phyloP scores from a whole-genome alignment of 2,797 vertebrate species.

The Petrocephalus sullivani region DNA sequence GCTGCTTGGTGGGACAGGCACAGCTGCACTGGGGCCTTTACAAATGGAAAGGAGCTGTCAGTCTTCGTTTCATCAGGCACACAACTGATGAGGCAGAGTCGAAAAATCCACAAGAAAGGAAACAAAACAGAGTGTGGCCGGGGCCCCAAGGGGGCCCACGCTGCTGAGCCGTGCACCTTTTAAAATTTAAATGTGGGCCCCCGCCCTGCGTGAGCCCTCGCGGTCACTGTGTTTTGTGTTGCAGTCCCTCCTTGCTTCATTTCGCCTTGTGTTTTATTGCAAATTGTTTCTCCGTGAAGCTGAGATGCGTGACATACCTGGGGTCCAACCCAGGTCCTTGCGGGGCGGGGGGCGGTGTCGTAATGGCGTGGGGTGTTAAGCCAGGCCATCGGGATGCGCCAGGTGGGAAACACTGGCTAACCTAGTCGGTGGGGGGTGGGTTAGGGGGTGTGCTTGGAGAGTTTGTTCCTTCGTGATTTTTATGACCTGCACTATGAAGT shows the following conservation, averaged over 20 bases:
- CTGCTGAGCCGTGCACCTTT: slow-evolving; percentile 45
- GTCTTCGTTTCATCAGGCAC: slow-evolving; percentile 97
- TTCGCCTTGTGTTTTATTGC: slow-evolving; percentile 70
- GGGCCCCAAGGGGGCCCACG: slow-evolving; percentile 43
- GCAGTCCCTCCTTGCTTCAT: slow-evolving; percentile 57
- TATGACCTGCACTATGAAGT: neutral
- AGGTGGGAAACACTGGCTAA: neutral
- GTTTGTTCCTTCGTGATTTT: neutral
- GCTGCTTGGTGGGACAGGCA: slow-evolving; percentile 91
- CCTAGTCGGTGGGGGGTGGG: neutral
- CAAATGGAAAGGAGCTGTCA: slow-evolving; percentile 99
- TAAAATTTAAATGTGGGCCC: slow-evolving; percentile 65
- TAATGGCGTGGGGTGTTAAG: slow-evolving; percentile 27
- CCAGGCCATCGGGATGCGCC: neutral
- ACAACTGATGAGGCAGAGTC: slow-evolving; percentile 94
- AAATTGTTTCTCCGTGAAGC: slow-evolving; percentile 54
- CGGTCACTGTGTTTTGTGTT: slow-evolving; percentile 54
- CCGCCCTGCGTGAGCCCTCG: slow-evolving; percentile 51
- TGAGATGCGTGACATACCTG: slow-evolving; percentile 58
- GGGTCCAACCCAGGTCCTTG: slow-evolving; percentile 47
- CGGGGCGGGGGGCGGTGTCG: slow-evolving; percentile 33
- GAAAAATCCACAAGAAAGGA: slow-evolving; percentile 82
- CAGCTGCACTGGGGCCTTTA: slow-evolving; percentile 99
- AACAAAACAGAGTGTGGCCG: slow-evolving; percentile 61
- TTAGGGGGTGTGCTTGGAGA: too few species aligned